Percentiles rank a stretch among this genome's conserved stretches.
These are phyloP conservation scores for Phalera bucephala DNA, from an alignment of 2,888 invertebrate species.

Conservation along the genomic window DNA sequence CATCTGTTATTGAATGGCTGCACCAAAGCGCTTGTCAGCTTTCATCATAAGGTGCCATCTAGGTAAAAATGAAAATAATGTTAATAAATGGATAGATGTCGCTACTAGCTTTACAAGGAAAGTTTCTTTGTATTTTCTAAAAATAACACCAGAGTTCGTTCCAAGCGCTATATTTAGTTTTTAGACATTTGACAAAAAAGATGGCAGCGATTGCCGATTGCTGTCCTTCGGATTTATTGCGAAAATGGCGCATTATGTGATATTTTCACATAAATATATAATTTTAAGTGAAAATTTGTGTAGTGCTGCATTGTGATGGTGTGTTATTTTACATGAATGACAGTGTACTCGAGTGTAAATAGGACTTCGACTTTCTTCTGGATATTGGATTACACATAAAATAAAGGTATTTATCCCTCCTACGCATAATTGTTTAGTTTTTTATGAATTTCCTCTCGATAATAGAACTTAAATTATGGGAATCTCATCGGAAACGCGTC, in stretches of 20 bases:
- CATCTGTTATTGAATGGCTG: too few species aligned
- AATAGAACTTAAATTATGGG: slow-evolving; percentile 16
- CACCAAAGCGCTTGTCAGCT: too few species aligned
- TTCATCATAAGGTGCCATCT: too few species aligned
- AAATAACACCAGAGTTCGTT: slow-evolving; percentile 83
- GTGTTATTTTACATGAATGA: slow-evolving; percentile 73
- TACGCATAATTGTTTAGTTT: slow-evolving; percentile 55
- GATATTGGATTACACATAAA: slow-evolving; percentile 82
- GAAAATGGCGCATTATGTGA: slow-evolving; percentile 82
- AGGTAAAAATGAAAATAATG: too few species aligned
- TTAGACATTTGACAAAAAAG: slow-evolving; percentile 83
- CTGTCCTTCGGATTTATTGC: slow-evolving; percentile 77
- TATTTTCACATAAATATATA: slow-evolving; percentile 75
- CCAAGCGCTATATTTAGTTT: slow-evolving; percentile 80
- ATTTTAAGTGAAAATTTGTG: slow-evolving; percentile 78
- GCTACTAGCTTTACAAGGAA: slow-evolving; percentile 34
- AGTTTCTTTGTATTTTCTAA: slow-evolving; percentile 69
- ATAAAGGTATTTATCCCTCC: slow-evolving; percentile 78
- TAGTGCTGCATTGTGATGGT: slow-evolving; percentile 78
- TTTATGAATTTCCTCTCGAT: slow-evolving; percentile 26
- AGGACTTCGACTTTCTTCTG: slow-evolving; percentile 75
- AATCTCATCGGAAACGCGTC: slow-evolving; percentile 14
- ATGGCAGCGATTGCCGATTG: slow-evolving; percentile 81
- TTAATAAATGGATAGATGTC: slow-evolving; percentile 69
- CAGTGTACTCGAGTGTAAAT: slow-evolving; percentile 76